phyloP scores from a whole-genome alignment of 2,888 invertebrate genomes.

The Oasisia sp. region DNA sequence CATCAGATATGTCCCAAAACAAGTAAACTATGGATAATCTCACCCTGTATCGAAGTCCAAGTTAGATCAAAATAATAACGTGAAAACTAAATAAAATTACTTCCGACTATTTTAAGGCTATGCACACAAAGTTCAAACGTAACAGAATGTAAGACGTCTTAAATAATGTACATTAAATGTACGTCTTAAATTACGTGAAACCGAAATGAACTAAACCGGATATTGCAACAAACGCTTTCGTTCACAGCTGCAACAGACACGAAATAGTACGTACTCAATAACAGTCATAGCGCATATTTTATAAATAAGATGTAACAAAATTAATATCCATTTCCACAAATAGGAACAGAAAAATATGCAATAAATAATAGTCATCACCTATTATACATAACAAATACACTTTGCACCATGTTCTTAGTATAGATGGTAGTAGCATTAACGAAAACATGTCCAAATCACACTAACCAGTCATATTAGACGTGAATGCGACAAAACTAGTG shows the following conservation, averaged over 20 bases:
- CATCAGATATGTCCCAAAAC: background rate
- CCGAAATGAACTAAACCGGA: background rate
- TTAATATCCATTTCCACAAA: background rate
- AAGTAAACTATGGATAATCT: background rate
- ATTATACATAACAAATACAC: background rate
- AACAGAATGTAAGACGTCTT: background rate
- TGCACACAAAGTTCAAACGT: background rate
- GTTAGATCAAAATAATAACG: slow-evolving; percentile 3
- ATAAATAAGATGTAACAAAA: too few species aligned
- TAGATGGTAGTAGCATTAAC: background rate
- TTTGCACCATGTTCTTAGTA: background rate
- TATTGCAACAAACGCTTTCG: background rate
- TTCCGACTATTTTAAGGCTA: background rate
- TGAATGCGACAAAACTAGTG: background rate
- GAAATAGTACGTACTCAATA: too few species aligned
- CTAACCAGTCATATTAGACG: background rate
- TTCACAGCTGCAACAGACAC: background rate
- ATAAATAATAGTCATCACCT: background rate
- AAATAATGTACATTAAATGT: background rate
- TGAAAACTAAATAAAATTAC: background rate
- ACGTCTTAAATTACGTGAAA: background rate
- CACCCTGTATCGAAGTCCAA: background rate
- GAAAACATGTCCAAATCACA: background rate
- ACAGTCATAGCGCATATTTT: too few species aligned
- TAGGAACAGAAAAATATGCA: background rate